These are phyloP conservation scores for Mastigias papua DNA, from an alignment of 30 jellyfish, hydroid and myxozoan species.

Conservation along the genomic window DNA sequence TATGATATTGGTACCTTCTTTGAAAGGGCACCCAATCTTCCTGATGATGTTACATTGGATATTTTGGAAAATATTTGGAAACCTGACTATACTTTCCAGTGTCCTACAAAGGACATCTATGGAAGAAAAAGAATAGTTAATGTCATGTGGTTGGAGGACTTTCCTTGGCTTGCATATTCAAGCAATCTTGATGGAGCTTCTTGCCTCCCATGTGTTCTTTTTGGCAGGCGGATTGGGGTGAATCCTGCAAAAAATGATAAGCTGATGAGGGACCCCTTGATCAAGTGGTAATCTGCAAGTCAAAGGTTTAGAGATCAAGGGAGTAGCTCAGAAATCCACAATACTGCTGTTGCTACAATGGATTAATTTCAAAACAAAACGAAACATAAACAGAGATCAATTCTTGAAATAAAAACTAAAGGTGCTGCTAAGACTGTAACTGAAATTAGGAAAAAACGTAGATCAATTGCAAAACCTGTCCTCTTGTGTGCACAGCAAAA, in stretches of 20 bases:
- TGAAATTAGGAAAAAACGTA: background rate
- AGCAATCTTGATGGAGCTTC: conserved; percentile 26
- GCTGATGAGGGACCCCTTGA: conserved; percentile 12
- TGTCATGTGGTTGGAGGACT: conserved; percentile 9
- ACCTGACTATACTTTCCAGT: background rate
- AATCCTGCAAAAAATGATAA: conserved; percentile 12
- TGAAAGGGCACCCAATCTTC: background rate
- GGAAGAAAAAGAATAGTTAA: conserved; percentile 4
- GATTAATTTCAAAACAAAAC: background rate
- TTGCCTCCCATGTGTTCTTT: conserved; percentile 33
- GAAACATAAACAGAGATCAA: background rate
- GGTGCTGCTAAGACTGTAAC: background rate
- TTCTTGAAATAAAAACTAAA: conserved; percentile 3
- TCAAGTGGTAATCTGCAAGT: conserved; percentile 32
- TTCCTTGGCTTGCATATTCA: conserved; percentile 8
- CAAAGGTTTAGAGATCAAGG: background rate
- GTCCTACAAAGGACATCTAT: background rate
- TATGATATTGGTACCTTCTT: conserved; percentile 1
- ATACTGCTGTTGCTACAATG: conserved; percentile 51
- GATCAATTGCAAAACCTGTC: conserved; percentile 17
- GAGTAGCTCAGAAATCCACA: conserved; percentile 20
- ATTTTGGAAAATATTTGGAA: conserved; percentile 7
- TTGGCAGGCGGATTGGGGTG: conserved; percentile 42
- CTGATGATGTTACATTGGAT: conserved; percentile 1
- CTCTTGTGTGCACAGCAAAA: conserved; percentile 24